Evolutionary conservation across 2,888 invertebrate genomes (phyloP).

Genomic region (Epinotia demarniana): DNA sequence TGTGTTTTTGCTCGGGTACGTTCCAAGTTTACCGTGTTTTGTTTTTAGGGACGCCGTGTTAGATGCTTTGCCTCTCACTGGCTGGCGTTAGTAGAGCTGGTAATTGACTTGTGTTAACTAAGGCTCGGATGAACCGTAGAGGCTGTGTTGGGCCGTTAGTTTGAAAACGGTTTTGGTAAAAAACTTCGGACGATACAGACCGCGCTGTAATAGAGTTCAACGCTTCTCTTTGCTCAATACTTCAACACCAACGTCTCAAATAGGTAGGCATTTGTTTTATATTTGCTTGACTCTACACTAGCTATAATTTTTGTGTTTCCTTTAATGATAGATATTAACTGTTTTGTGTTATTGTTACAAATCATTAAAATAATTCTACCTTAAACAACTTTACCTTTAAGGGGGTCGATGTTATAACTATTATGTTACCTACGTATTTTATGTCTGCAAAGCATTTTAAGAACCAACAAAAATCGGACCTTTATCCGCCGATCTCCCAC

Average conservation of each 20-base stretch:
- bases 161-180: constrained; percentile 27
- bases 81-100: not conserved
- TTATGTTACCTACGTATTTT: too few relatives aligned
- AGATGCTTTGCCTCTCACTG: constrained; percentile 7
- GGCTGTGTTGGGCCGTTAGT: constrained; percentile 30
- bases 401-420: too few relatives aligned
- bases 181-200: constrained; percentile 9
- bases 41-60: constrained; percentile 13
- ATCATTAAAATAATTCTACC: not conserved
- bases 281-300: not conserved
- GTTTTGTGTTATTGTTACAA: not conserved
- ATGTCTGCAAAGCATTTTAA: too few relatives aligned
- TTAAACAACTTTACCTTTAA: not conserved
- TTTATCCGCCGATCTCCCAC: too few relatives aligned
- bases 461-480: too few relatives aligned
- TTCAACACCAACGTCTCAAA: not conserved
- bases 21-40: constrained; percentile 11
- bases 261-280: not conserved
- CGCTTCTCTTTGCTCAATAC: constrained; percentile 26
- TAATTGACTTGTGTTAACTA: constrained; percentile 10
- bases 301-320: not conserved
- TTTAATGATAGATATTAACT: not conserved
- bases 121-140: constrained; percentile 8
- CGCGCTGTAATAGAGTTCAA: constrained; percentile 33
- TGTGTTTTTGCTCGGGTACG: constrained; percentile 29